Conservation (phyloP, 2,888 invertebrate genomes). For the Pollenia griseotomentosa region DNA sequence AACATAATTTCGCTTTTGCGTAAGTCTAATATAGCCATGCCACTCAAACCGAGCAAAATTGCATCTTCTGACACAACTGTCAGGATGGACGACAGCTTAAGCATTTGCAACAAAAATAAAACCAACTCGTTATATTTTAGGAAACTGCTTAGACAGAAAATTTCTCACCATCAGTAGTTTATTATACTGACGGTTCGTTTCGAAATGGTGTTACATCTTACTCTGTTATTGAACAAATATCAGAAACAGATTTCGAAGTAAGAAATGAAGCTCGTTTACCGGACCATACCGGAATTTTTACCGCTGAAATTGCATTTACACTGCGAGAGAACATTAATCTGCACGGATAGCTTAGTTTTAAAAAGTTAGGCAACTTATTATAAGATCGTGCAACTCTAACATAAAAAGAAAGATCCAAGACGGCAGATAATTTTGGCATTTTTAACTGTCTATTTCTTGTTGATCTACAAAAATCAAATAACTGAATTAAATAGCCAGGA, state of each 20-base stretch:
- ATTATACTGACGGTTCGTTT: not conserved
- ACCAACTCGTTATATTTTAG: not conserved
- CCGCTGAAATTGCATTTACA: too few species aligned
- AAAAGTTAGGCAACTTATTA: too few species aligned
- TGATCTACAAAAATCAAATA: too few species aligned
- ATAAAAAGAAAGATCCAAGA: too few species aligned
- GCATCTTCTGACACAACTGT: not conserved
- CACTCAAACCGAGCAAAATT: not conserved
- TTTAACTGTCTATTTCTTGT: too few species aligned
- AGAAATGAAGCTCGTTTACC: too few species aligned
- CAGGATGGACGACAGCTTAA: not conserved
- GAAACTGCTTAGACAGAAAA: not conserved
- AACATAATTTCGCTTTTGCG: not conserved
- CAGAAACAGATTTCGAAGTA: not conserved
- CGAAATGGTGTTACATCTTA: not conserved
- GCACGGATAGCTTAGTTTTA: too few species aligned
- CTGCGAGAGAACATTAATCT: too few species aligned
- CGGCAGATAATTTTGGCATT: too few species aligned
- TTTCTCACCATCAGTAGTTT: not conserved
- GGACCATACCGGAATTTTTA: too few species aligned
- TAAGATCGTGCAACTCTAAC: too few species aligned
- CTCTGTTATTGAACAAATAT: conserved; percentile 14
- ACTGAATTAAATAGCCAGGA: too few species aligned
- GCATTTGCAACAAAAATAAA: not conserved
- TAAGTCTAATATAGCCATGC: not conserved